Conservation (phyloP, 1,140 invertebrate genomes). For the Drosophila kohkoa region DNA sequence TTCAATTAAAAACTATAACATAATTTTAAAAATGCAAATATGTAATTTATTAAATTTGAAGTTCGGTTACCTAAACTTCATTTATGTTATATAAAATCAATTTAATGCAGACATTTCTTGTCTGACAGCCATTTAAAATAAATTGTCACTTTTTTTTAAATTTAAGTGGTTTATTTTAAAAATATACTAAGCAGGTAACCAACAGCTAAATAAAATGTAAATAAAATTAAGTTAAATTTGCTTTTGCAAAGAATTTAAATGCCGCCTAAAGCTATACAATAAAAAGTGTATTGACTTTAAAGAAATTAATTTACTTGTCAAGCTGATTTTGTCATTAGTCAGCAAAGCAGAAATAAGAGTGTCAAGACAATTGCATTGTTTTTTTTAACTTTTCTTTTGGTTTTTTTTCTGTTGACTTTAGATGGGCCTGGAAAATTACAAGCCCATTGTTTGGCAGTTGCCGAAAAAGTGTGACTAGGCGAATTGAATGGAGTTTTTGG, state of each 20-base stretch:
- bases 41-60: too few relatives aligned
- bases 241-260: not conserved
- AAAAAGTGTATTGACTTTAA: not conserved
- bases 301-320: not conserved
- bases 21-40: too few relatives aligned
- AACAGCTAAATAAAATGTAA: too few relatives aligned
- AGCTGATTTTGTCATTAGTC: constrained; percentile 29
- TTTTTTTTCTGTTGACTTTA: not conserved
- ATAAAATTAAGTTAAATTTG: too few relatives aligned
- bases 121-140: too few relatives aligned
- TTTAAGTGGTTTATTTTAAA: not conserved
- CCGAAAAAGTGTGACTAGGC: constrained; percentile 45
- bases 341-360: constrained; percentile 20
- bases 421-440: constrained; percentile 45
- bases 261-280: not conserved
- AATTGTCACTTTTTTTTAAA: too few relatives aligned
- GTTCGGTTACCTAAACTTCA: too few relatives aligned
- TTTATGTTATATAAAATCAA: too few relatives aligned
- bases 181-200: too few relatives aligned
- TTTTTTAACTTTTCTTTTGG: not conserved
- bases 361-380: constrained; percentile 36
- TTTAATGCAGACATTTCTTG: too few relatives aligned
- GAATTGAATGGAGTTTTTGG: constrained; percentile 23
- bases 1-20: too few relatives aligned
- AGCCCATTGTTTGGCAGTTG: constrained; percentile 57